Base-by-base conservation (phyloP, 2,888 invertebrate species). In the Cerceris rybyensis region DNA sequence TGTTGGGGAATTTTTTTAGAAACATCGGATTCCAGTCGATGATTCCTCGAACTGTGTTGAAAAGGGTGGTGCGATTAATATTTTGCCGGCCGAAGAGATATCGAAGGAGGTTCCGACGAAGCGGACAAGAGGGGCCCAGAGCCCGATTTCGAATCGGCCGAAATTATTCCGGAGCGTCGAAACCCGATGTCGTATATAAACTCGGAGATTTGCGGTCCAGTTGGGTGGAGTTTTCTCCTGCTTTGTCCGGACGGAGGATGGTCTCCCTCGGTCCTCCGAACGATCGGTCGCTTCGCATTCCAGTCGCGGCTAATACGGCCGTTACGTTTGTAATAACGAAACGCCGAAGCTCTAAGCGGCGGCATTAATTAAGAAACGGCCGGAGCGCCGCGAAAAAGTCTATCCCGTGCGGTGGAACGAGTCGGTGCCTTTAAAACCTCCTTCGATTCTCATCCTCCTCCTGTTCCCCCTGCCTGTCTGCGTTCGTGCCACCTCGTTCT, bases 311-410 rank as follows among this genome's bases (percentile, higher is more conserved):
- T 52, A 58, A 71, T 68, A 72, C 70, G 75, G 60, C 70, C 60
- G 71, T 77, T 80, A 61, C 66, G 59, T 65, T 68, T 69, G 68
- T 72, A 70, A 74, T 70, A 70, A 82, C 68, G 70, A 75, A 73
- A 67, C 60, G 50, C 66, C 72, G 73, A 78, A 70, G 43, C 69
- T 77, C 72, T 80, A 80, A 80, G 77, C 67, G 78, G 59, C 60
- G 72, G 63, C 73, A 84, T 84, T 80, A 84, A 84, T 84, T 84
- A 82, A 80, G 73, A 82, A 77, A 77, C 64, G 64, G 55, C 17
- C 57, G 14, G 54, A 60, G 41, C 71, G 64, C 64, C 61, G 71
- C 68, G 64, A 76, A 68, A 68, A 68, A 71, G 54, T 71, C 69
- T 57, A 77, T 77, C 41, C 52, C 52, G 11, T 46, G 63, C 16